phyloP scores from a whole-genome alignment of 2,113 vertebrate genomes.

The Cranoglanis bouderius region DNA sequence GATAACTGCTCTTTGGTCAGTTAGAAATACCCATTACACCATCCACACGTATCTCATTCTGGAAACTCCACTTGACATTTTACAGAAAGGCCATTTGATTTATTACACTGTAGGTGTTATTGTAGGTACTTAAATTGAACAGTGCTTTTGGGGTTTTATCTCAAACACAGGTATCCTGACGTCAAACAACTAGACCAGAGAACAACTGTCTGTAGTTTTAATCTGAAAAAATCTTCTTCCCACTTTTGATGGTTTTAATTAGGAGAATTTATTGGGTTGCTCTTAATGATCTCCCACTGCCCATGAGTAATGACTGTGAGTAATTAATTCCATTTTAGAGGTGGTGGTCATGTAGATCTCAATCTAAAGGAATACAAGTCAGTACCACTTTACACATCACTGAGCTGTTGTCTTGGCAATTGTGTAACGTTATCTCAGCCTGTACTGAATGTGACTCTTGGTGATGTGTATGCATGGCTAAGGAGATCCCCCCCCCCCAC shows the following conservation, averaged over 20 bases:
- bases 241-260: not conserved
- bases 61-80: constrained; percentile 19
- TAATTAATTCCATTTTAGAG: not conserved
- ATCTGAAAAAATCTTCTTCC: not conserved
- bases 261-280: not conserved
- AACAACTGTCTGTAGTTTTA: not conserved
- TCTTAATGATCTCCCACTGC: not conserved
- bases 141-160: not conserved
- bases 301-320: not conserved
- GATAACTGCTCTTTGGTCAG: not conserved
- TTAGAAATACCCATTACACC: not conserved
- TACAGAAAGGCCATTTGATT: not conserved
- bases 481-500: constrained; percentile 21
- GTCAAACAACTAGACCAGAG: not conserved
- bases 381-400: constrained; percentile 6
- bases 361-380: not conserved
- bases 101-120: not conserved
- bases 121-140: not conserved
- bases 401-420: constrained; percentile 37
- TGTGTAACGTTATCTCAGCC: constrained; percentile 31
- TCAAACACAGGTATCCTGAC: not conserved
- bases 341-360: not conserved
- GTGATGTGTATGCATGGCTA: constrained; percentile 21
- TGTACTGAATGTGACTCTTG: constrained; percentile 42
- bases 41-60: not conserved